Percentiles rank a stretch among this genome's conserved stretches.
phyloP scores from a whole-genome alignment of 2,113 vertebrate species.

The Bettongia penicillata region DNA sequence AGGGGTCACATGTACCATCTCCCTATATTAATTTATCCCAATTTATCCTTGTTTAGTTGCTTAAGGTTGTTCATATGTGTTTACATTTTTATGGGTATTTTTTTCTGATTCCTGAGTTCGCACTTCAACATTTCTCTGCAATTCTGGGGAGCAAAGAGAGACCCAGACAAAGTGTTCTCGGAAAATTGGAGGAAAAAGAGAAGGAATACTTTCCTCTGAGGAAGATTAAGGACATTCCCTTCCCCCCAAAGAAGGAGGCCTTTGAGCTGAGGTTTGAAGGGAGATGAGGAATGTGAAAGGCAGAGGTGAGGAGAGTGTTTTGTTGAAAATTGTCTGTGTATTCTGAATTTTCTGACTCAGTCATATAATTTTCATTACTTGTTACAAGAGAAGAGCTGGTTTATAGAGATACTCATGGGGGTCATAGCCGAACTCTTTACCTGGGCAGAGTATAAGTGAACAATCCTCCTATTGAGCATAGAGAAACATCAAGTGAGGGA shows the following conservation, averaged over 20 bases:
- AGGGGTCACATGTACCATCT: background rate
- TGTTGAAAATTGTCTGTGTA: background rate
- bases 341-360: background rate
- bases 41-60: background rate
- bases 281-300: background rate
- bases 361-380: background rate
- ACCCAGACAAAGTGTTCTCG: too few relatives aligned
- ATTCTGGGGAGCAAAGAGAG: background rate
- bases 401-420: background rate
- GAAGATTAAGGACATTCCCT: background rate
- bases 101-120: background rate
- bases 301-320: background rate
- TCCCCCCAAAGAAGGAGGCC: too few relatives aligned
- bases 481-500: too few relatives aligned
- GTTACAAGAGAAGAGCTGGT: background rate
- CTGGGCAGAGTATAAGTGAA: too few relatives aligned
- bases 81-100: background rate
- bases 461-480: too few relatives aligned
- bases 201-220: too few relatives aligned
- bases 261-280: background rate
- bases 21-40: too few relatives aligned
- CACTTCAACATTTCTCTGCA: background rate
- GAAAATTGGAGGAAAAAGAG: too few relatives aligned
- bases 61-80: background rate
- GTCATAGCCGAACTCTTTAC: background rate